Percentiles rank a stretch among this genome's conserved stretches.
Evolutionary conservation across 2,888 invertebrate species (phyloP).

Genomic region (Ennomos quercinarius): DNA sequence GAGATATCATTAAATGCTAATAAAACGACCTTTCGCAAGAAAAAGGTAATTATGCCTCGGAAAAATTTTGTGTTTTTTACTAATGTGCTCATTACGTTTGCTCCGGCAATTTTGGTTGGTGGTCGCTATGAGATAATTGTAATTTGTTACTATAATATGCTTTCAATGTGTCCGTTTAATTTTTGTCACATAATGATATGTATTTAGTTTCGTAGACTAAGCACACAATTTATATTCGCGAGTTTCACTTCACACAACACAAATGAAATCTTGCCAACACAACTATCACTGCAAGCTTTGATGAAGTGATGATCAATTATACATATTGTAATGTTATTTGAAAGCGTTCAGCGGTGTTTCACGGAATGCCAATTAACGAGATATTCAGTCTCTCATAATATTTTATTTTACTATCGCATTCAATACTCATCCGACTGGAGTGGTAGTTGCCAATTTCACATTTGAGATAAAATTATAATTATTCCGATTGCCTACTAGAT

Average conservation of each 20-base stretch:
- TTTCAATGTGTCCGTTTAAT: not conserved
- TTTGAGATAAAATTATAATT: too few relatives aligned
- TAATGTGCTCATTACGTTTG: too few relatives aligned
- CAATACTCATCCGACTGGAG: not conserved
- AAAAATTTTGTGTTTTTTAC: too few relatives aligned
- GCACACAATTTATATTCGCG: not conserved
- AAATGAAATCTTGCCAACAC: constrained; percentile 26
- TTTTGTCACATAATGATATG: not conserved
- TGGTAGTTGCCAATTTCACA: not conserved
- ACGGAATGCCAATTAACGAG: constrained; percentile 20
- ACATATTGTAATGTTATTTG: constrained; percentile 28
- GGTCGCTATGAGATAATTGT: not conserved
- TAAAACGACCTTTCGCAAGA: too few relatives aligned
- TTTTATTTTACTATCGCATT: constrained; percentile 1
- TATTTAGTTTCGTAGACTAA: too few relatives aligned
- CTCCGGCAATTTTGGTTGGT: not conserved
- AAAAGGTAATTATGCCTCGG: too few relatives aligned
- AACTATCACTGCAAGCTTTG: constrained; percentile 26
- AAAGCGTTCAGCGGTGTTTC: constrained; percentile 22
- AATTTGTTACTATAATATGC: too few relatives aligned
- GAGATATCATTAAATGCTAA: too few relatives aligned
- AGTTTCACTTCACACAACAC: constrained; percentile 25
- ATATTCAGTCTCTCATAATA: constrained; percentile 11
- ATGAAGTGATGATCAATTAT: constrained; percentile 26
- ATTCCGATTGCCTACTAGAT: too few relatives aligned